Evolutionary conservation across 2,888 invertebrate genomes (phyloP).

Genomic region (Slavum lentiscoides): DNA sequence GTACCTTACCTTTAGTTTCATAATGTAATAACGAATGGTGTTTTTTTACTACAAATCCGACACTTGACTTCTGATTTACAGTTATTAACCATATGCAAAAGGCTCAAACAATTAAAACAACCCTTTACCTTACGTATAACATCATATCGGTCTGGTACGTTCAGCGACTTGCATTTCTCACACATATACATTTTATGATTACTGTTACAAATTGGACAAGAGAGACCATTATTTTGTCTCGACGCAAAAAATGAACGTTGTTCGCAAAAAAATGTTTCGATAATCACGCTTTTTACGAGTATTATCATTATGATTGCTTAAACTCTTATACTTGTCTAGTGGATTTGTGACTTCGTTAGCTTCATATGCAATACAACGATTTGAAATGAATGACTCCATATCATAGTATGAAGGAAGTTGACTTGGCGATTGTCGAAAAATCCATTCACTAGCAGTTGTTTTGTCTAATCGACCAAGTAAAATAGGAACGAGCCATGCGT

Average conservation of each 20-base stretch:
- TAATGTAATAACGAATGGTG: not conserved
- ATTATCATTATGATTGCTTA: not conserved
- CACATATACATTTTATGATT: not conserved
- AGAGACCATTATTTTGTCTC: not conserved
- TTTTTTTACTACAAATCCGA: not conserved
- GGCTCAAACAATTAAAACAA: not conserved
- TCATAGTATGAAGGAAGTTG: not conserved
- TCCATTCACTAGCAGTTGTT: not conserved
- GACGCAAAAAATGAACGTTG: not conserved
- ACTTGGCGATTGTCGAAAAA: not conserved
- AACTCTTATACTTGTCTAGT: not conserved
- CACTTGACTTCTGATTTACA: not conserved
- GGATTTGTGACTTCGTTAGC: not conserved
- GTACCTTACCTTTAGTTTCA: not conserved
- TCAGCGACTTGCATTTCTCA: not conserved
- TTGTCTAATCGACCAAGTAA: not conserved
- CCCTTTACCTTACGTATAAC: not conserved
- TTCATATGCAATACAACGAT: slow-evolving; percentile 2
- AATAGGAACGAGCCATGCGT: not conserved
- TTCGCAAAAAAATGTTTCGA: no score
- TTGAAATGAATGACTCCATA: not conserved
- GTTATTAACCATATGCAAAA: not conserved
- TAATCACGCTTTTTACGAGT: not conserved
- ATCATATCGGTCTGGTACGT: not conserved
- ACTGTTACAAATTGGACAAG: not conserved